Evolutionary conservation across 2,113 vertebrate genomes (phyloP), one percentile per base, ranked within the genome.

Genomic region (Xenopus tropicalis): DNA sequence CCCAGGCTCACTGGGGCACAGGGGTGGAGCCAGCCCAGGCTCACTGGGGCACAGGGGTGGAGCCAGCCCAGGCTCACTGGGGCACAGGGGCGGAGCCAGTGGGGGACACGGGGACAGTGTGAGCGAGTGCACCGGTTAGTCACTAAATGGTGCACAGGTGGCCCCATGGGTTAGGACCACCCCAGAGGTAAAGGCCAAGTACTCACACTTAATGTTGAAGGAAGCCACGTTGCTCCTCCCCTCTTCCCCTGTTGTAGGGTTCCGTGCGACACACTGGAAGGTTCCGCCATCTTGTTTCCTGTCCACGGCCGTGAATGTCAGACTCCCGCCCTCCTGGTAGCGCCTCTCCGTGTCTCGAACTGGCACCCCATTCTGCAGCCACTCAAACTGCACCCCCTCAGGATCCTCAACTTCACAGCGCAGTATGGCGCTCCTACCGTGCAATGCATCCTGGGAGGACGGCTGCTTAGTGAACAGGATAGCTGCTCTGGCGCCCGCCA

Each of bases 181-280:
- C 46, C 46, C 46, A 48, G 46, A 14, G 16, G 3, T 11, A 48
- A 1, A 11, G 46, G 9, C 23, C 3, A 52, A 7, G 14, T 12
- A 90, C 96, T 97, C 89, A 99, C 97, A 99, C 83, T 99, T 99
- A 82, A 99, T 99, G 74, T 98, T 98, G 90, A 98, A 97, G 67
- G 96, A 94, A 0, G 93, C 96, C 0, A 92, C 95, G 79, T 86
- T 86, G 14, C 95, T 94, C 63, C 54, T 86, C 3, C 82, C 89
- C 48, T 82, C 79, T 79, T 97, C 93, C 71, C 91, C 91, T 0
- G 81, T 91, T 57, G 43, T 52, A 0, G 37, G 0, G 20, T 93
- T 88, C 61, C 62, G 74, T 0, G 88, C 97, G 52, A 94, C 86
- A 0, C 97, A 99, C 84, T 93, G 93, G 62, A 99, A 99, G 82